These are phyloP conservation scores for Rhadinocentrus ornatus DNA, from an alignment of 2,797 vertebrate genomes.

Conservation along the genomic window DNA sequence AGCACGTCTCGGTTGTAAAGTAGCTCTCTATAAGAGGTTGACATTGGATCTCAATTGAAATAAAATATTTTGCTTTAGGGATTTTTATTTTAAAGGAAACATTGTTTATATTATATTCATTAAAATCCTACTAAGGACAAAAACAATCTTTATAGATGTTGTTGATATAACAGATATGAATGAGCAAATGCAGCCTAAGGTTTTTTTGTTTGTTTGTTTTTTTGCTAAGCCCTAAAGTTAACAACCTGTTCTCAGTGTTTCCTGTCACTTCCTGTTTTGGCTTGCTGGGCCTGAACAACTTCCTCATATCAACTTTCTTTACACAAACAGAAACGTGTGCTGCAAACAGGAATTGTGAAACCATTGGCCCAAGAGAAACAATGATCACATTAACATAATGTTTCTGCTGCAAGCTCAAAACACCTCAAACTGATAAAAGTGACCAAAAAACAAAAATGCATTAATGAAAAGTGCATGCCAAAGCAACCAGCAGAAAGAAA, in stretches of 20 bases:
- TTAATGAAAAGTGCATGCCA: neutral
- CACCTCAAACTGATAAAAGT: too few species aligned
- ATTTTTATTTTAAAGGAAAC: neutral
- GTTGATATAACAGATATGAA: conserved; percentile 2
- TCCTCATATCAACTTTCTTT: conserved; percentile 45
- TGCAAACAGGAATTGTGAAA: conserved; percentile 29
- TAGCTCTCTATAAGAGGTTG: conserved; percentile 44
- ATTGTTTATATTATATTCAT: neutral
- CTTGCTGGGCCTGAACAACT: conserved; percentile 38
- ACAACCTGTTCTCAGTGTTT: conserved; percentile 20
- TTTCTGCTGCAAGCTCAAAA: too few species aligned
- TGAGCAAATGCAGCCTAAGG: too few species aligned
- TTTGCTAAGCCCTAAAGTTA: neutral
- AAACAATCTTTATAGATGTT: neutral
- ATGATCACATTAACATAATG: too few species aligned
- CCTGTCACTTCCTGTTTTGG: conserved; percentile 65
- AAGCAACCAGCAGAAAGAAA: neutral
- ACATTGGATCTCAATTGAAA: conserved; percentile 13
- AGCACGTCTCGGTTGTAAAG: conserved; percentile 29
- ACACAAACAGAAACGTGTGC: neutral
- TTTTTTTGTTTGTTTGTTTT: too few species aligned
- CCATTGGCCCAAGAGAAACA: neutral
- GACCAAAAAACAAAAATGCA: neutral
- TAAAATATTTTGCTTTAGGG: conserved; percentile 4
- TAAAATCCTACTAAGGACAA: conserved; percentile 4